Conservation (phyloP, 1,140 invertebrate genomes). For the Drosophila gunungcola region DNA sequence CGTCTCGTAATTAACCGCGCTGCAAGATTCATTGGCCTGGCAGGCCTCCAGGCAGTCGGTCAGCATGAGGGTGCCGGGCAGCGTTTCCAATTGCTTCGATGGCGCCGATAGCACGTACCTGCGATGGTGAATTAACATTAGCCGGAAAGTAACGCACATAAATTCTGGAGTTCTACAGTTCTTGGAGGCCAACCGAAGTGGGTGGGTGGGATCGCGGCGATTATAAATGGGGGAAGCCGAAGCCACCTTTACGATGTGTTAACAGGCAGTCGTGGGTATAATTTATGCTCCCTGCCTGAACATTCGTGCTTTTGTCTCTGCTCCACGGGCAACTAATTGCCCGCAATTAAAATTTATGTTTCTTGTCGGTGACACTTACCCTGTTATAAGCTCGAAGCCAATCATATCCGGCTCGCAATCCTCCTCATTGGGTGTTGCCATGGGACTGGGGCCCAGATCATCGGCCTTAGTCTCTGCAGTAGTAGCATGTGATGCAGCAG, state of each 20-base stretch:
- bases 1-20: conserved; percentile 97
- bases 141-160: conserved; percentile 67
- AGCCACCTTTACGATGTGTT: conserved; percentile 63
- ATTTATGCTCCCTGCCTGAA: conserved; percentile 30
- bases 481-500: conserved; percentile 15
- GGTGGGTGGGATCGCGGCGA: conserved; percentile 26
- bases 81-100: conserved; percentile 93
- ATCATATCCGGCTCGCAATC: conserved; percentile 95
- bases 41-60: conserved; percentile 97
- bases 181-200: conserved; percentile 10
- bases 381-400: conserved; percentile 96
- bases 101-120: conserved; percentile 92
- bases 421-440: conserved; percentile 80
- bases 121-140: conserved; percentile 68
- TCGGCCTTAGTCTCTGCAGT: conserved; percentile 48
- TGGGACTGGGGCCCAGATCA: conserved; percentile 49
- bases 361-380: conserved; percentile 85
- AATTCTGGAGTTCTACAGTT: conserved; percentile 31
- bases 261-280: conserved; percentile 43
- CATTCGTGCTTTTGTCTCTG: conserved; percentile 30
- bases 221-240: conserved; percentile 40
- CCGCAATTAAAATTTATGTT: conserved; percentile 45
- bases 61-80: conserved; percentile 95
- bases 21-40: conserved; percentile 94
- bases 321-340: conserved; percentile 50